Evolutionary conservation across 2,888 invertebrate species (phyloP).

Genomic region (Zygogramma bicolorata): DNA sequence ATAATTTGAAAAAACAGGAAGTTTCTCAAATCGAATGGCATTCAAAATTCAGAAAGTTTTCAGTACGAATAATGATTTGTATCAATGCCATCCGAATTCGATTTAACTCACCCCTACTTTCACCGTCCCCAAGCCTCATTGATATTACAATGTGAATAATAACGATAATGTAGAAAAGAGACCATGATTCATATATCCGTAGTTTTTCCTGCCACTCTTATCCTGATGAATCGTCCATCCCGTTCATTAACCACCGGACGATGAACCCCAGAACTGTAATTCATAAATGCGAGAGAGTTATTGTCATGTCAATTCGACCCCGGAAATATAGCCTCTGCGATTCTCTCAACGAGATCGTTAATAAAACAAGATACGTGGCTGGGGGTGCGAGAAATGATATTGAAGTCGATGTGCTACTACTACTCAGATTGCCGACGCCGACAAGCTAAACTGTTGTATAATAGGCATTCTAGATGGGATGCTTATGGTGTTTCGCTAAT

Average conservation of each 20-base stretch:
- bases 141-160: no score
- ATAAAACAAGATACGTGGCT: background rate
- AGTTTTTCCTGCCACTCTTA: no score
- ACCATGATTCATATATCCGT: no score
- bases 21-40: no score
- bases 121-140: no score
- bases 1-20: no score
- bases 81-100: no score
- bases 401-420: background rate
- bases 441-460: background rate
- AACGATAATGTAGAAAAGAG: no score
- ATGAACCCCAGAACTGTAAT: background rate
- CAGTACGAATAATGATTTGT: no score
- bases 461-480: background rate
- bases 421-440: background rate
- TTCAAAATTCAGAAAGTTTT: no score
- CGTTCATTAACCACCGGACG: background rate
- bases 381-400: background rate
- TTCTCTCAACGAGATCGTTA: constrained; percentile 1
- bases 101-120: no score
- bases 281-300: background rate
- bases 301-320: background rate
- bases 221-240: no score
- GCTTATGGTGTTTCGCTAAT: background rate
- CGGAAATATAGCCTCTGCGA: background rate